These are phyloP conservation scores for Chloroclystis v-ata DNA, from an alignment of 2,888 invertebrate genomes.

Conservation along the genomic window DNA sequence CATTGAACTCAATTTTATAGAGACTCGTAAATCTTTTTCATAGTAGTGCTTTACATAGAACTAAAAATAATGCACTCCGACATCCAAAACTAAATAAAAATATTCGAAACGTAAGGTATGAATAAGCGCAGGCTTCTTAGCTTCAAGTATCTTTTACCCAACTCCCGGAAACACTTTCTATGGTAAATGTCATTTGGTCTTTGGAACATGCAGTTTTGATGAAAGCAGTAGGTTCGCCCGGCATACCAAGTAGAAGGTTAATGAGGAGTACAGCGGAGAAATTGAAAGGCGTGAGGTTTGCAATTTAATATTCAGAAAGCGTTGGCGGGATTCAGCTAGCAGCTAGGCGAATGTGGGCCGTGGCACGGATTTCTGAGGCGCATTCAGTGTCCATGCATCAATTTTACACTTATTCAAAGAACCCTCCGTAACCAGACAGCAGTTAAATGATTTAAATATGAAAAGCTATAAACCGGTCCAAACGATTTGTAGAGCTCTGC, in stretches of 20 bases:
- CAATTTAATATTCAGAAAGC: slow-evolving; percentile 66
- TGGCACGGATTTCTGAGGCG: slow-evolving; percentile 58
- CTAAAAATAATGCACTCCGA: too few species aligned
- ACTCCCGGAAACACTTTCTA: slow-evolving; percentile 34
- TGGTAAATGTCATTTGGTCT: slow-evolving; percentile 34
- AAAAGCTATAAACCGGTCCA: slow-evolving; percentile 14
- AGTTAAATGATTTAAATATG: slow-evolving; percentile 21
- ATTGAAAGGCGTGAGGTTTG: slow-evolving; percentile 55
- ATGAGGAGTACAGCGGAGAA: slow-evolving; percentile 45
- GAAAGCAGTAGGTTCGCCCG: slow-evolving; percentile 38
- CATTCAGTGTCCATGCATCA: slow-evolving; percentile 38
- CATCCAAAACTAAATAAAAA: too few species aligned
- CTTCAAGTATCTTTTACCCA: slow-evolving; percentile 20
- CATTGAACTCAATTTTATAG: not conserved
- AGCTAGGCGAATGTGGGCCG: slow-evolving; percentile 63
- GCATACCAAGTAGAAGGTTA: slow-evolving; percentile 45
- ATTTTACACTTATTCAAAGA: slow-evolving; percentile 34
- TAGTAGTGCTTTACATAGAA: too few species aligned
- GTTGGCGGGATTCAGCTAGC: slow-evolving; percentile 60
- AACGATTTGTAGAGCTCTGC: not conserved
- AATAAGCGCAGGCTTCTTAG: too few species aligned
- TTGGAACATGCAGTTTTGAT: slow-evolving; percentile 35
- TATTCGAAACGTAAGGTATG: too few species aligned
- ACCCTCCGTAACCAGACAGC: slow-evolving; percentile 14
- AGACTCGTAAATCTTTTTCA: too few species aligned